Evolutionary conservation across 2,888 invertebrate genomes (phyloP), one percentile per base, ranked within the genome.

Genomic region (Drosophila borborema): DNA sequence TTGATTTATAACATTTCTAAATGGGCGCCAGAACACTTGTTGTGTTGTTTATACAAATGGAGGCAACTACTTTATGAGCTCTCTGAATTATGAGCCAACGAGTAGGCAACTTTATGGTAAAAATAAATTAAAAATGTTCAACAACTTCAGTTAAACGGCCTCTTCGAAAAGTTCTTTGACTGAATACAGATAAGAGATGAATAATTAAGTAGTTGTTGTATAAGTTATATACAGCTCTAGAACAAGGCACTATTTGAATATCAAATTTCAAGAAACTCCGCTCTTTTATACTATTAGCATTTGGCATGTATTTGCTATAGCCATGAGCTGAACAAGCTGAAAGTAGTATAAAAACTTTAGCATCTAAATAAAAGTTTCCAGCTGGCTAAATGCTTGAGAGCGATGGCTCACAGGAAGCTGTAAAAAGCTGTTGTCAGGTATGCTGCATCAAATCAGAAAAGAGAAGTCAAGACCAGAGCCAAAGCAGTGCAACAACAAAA

Each of bases 1-100:
- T 88, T 83, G 85, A 88, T 86, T 86, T 86, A 86, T 67, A 64
- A 70, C 68, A 38, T 55, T 60, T 46, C 74, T 48, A 60, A 62
- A 65, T 74, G 62, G 71, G 64, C 66, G 78, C 65, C 70, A 45
- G 41, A 36, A 28, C 41, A 64, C 54, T 61, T 72, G 46, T 62
- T 59, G 51, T 51, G 65, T 75, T 78, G 62, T 74, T 69, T 77
- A 66, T 53, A 46, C 65, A 55, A 63, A 41, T 53, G 64, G 59
- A 48, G 31, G 59, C 46, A 53, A 61, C 62, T 56, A 63, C 65
- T 79, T 79, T 78, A 78, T 75, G 67, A 56, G 65, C 67, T 66
- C 46, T 71, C 20, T 67, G 62, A 77, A 54, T 71, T 58, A 74
- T 77, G 59, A 38, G 34, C 31, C 36, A 28, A 53, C 41, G 64